Evolutionary conservation across 1,140 invertebrate genomes (phyloP).

Genomic region (Drosophila truncata): DNA sequence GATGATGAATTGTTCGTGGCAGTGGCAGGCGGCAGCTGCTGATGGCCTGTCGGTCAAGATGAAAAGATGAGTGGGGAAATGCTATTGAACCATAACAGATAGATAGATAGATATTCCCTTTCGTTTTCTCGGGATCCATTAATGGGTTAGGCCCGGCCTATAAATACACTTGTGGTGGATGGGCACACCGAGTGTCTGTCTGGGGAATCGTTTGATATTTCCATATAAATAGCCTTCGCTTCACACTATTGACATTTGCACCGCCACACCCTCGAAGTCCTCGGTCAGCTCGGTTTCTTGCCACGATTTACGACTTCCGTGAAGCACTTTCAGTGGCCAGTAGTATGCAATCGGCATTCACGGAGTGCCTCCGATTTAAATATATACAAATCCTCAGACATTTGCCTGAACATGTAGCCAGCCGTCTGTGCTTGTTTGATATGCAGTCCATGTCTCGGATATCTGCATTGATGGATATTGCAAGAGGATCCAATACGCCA

Average conservation of each 20-base stretch:
- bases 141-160: constrained; percentile 41
- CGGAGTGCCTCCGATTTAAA: constrained; percentile 71
- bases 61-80: constrained; percentile 61
- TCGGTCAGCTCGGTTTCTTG: constrained; percentile 55
- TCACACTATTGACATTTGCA: constrained; percentile 68
- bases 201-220: constrained; percentile 57
- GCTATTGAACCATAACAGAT: constrained; percentile 73
- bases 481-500: constrained; percentile 29
- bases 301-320: constrained; percentile 80
- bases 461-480: constrained; percentile 64
- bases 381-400: constrained; percentile 53
- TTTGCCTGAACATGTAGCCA: constrained; percentile 5
- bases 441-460: constrained; percentile 66
- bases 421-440: constrained; percentile 56
- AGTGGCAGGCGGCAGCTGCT: constrained; percentile 53
- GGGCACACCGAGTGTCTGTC: constrained; percentile 17
- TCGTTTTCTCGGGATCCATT: constrained; percentile 24
- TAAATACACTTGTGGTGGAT: constrained; percentile 37
- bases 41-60: constrained; percentile 66
- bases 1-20: constrained; percentile 67
- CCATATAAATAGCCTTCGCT: constrained; percentile 55
- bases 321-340: constrained; percentile 68
- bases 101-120: constrained; percentile 23
- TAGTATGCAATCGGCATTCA: constrained; percentile 70
- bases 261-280: constrained; percentile 23